Evolutionary conservation across 2,113 vertebrate genomes (phyloP).

Genomic region (Cyphomyrus discorhynchus): DNA sequence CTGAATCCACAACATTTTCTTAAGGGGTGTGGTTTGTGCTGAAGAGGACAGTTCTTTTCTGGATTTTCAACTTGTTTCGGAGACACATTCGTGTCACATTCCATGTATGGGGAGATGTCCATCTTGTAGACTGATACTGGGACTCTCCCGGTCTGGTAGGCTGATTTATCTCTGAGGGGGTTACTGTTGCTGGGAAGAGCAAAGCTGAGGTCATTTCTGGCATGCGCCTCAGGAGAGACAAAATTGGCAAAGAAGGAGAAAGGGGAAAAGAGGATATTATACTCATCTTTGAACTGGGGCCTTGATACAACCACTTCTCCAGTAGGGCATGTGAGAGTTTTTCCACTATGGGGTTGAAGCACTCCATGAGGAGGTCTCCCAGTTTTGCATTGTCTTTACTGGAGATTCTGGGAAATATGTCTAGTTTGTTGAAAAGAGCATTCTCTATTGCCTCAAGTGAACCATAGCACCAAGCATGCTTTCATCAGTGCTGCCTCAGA

Average conservation of each 20-base stretch:
- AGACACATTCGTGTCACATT: neutral
- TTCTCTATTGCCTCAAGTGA: constrained; percentile 5
- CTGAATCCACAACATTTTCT: neutral
- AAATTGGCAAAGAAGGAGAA: constrained; percentile 3
- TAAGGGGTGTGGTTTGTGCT: neutral
- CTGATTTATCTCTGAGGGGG: neutral
- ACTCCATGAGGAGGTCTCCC: constrained; percentile 5
- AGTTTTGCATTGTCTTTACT: constrained; percentile 7
- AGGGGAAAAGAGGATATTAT: neutral
- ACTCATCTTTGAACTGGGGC: too few relatives aligned
- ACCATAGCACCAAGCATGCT: neutral
- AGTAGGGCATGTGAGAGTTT: neutral
- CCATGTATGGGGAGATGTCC: neutral
- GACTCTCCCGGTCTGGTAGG: neutral
- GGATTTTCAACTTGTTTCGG: neutral
- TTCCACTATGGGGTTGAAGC: constrained; percentile 7
- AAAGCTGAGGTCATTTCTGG: constrained; percentile 5
- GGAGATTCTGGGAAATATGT: neutral
- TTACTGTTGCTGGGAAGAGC: neutral
- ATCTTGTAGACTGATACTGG: neutral
- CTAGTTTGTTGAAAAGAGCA: neutral
- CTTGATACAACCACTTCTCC: too few relatives aligned
- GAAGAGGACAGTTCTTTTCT: neutral
- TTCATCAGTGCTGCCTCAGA: too few relatives aligned
- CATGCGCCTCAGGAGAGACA: neutral